Conservation (phyloP, 2,113 vertebrate species). For the Paralichthys olivaceus region DNA sequence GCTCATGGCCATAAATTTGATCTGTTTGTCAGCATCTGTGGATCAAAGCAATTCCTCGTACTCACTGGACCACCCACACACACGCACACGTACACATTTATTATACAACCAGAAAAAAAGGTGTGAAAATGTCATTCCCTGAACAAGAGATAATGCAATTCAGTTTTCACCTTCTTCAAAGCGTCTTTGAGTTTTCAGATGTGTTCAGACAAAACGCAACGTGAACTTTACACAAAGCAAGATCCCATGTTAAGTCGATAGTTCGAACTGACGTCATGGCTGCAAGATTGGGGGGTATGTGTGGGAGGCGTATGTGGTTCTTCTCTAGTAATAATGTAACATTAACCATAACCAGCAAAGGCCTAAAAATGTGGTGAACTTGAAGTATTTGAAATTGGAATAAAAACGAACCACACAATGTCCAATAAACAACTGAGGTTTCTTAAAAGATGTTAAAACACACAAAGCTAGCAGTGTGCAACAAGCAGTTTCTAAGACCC, state of each 20-base stretch:
- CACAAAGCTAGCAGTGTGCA: too few relatives aligned
- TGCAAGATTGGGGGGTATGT: background rate
- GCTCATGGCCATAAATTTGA: slow-evolving; percentile 51
- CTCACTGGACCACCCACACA: background rate
- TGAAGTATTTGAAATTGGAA: too few relatives aligned
- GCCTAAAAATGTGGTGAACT: too few relatives aligned
- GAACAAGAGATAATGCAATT: background rate
- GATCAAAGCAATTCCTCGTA: slow-evolving; percentile 45
- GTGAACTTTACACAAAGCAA: background rate
- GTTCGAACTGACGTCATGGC: too few relatives aligned
- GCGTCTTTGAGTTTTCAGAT: background rate
- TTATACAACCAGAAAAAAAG: slow-evolving; percentile 6
- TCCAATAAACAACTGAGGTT: too few relatives aligned
- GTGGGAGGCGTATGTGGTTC: background rate
- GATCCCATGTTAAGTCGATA: background rate
- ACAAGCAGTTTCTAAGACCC: too few relatives aligned
- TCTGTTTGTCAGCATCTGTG: slow-evolving; percentile 37
- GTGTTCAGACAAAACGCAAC: background rate
- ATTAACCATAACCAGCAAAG: too few relatives aligned
- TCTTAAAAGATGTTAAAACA: too few relatives aligned
- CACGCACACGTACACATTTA: background rate
- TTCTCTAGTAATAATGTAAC: too few relatives aligned
- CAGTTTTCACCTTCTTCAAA: background rate
- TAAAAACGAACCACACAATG: too few relatives aligned
- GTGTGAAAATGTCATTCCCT: background rate